Conservation (phyloP, 2,797 vertebrate species). For the Tolypeutes matacus region DNA sequence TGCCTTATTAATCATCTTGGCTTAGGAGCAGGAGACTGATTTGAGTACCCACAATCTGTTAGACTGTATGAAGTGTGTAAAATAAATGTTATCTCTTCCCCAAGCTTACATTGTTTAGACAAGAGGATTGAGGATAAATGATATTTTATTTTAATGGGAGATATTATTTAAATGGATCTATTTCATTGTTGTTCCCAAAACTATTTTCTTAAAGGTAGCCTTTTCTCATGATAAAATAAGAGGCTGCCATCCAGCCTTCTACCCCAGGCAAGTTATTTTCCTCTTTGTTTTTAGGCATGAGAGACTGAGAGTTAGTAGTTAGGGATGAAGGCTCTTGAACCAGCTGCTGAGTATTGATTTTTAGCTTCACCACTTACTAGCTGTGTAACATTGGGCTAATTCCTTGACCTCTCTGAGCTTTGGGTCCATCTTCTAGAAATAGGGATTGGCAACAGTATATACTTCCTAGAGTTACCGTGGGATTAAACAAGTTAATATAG, state of each 20-base stretch:
- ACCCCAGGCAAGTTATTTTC: neutral
- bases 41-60: constrained; percentile 72
- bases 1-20: constrained; percentile 84
- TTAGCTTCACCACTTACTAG: neutral
- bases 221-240: constrained; percentile 52
- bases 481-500: neutral
- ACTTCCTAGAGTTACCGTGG: neutral
- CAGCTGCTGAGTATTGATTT: neutral
- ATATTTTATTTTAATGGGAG: constrained; percentile 71
- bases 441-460: neutral
- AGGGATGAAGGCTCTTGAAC: neutral
- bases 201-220: constrained; percentile 46
- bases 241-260: neutral
- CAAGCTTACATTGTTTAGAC: constrained; percentile 59
- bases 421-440: neutral
- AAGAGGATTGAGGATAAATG: constrained; percentile 67
- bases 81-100: constrained; percentile 76
- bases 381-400: neutral
- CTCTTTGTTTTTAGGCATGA: neutral
- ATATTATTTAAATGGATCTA: constrained; percentile 63
- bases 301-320: neutral
- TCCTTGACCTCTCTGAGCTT: neutral
- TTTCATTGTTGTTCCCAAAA: constrained; percentile 35
- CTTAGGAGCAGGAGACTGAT: constrained; percentile 72
- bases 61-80: constrained; percentile 61